These are phyloP conservation scores for Desmodus rotundus DNA, from an alignment of 2,113 vertebrate species.

Conservation along the genomic window DNA sequence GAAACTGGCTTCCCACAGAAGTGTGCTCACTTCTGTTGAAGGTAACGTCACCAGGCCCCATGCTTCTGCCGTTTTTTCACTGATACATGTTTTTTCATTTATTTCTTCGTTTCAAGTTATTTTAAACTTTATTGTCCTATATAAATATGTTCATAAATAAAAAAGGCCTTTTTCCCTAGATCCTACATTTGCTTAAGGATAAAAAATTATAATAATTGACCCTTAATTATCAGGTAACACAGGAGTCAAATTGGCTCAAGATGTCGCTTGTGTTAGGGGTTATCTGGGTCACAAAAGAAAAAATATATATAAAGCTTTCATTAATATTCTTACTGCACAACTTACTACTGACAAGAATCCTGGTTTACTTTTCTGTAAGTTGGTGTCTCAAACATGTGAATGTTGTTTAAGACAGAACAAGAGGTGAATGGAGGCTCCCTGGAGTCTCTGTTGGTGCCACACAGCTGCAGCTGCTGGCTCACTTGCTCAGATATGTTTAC, in stretches of 20 bases:
- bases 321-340: not conserved
- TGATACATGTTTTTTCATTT: not conserved
- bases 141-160: not conserved
- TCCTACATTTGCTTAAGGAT: not conserved
- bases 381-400: not conserved
- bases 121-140: not conserved
- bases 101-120: not conserved
- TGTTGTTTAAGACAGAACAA: not conserved
- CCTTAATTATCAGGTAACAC: not conserved
- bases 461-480: not conserved
- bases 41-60: not conserved
- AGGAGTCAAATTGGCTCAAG: not conserved
- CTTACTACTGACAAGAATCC: not conserved
- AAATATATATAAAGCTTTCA: not conserved
- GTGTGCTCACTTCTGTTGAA: not conserved
- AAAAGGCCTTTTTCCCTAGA: not conserved
- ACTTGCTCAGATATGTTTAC: fast-evolving
- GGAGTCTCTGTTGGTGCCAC: not conserved
- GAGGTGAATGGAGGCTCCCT: fast-evolving
- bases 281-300: not conserved
- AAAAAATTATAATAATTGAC: not conserved
- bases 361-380: not conserved
- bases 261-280: not conserved
- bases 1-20: fast-evolving
- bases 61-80: not conserved